A percentile compares a stretch with the other conserved stretches of the same genome.
Conservation (phyloP, 2,797 vertebrate species). For the Rhodeus uyekii region DNA sequence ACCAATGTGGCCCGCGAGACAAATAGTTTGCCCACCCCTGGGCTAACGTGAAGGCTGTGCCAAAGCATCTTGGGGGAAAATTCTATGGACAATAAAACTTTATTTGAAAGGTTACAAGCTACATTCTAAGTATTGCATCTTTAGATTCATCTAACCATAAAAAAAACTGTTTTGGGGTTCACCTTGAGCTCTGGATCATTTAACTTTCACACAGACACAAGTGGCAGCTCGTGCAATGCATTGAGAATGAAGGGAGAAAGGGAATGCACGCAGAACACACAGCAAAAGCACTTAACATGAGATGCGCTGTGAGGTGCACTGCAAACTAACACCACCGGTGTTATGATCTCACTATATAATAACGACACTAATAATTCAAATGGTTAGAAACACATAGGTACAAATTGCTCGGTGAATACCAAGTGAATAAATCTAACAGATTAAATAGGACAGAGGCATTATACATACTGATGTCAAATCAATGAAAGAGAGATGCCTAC, state of each 20-base stretch:
- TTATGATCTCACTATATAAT: constrained; percentile 3
- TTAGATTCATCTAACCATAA: background rate
- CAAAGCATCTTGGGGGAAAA: constrained; percentile 9
- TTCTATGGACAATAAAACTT: background rate
- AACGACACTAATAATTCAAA: constrained; percentile 25
- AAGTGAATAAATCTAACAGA: background rate
- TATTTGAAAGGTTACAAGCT: background rate
- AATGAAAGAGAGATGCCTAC: constrained; percentile 24
- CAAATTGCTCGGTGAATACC: constrained; percentile 6
- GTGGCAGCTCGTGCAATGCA: background rate
- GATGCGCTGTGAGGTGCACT: background rate
- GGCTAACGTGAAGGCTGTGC: constrained; percentile 5
- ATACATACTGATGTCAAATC: constrained; percentile 41
- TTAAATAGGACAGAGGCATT: constrained; percentile 4
- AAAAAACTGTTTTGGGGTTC: background rate
- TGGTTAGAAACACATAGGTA: background rate
- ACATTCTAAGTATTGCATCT: background rate
- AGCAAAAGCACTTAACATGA: constrained; percentile 26
- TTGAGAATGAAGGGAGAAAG: background rate
- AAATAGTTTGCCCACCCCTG: no score
- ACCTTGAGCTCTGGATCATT: constrained; percentile 31
- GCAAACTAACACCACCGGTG: background rate
- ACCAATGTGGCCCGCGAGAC: no score
- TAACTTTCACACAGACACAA: constrained; percentile 16
- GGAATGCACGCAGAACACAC: background rate